Base-by-base conservation (phyloP, 2,113 vertebrate species). In the Pluvianellus socialis region DNA sequence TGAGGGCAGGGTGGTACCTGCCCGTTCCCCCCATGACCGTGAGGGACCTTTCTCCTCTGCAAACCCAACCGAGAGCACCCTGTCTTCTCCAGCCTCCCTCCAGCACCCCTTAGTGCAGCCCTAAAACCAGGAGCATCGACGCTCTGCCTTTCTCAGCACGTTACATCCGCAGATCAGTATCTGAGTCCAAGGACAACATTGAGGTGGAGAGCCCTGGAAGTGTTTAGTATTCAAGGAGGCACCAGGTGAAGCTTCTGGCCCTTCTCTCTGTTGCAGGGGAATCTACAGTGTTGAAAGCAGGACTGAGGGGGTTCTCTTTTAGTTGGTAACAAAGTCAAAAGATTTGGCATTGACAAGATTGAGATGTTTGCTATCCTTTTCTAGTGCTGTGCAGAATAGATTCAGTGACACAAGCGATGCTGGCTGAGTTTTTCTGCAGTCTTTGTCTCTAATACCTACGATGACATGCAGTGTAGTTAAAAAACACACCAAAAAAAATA, bases 41-140 rank as follows among this genome's bases (percentile, higher is more conserved):
- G 3, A 7, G 56, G 71, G 67, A 67, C 32, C 8, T 52, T 55
- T 71, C 15, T 79, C 12, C n/a, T 27, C 53, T 40, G 10, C 38
- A 55, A 9, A 20, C 2, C 1, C 40, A 20, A 2, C 44, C 0
- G 0, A 32, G 61, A 71, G n/a, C 7, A 2, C 9, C 23, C 28
- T 1, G 0, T 7, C 15, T 33, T 40, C 49, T 56, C 21, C 38
- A 33, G 15, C 14, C 21, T 59, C 28, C 10, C 32, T 59, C 26
- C 40, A 76, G 88, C 59, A 7, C 10, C 33, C 22, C 9, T 9
- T 5, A 19, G 56, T 26, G 26, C 40, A 35, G 16, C 12, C 27
- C 35, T 7, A 9, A 17, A 8, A 7, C 27, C 61, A 14, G 56
- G 47, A 79, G n/a, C 24, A 33, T 32, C 65, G 7, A 5, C 7